Percentiles rank a stretch among this genome's conserved stretches.
Evolutionary conservation across 2,797 vertebrate species (phyloP).

Genomic region (Cuculus canorus): DNA sequence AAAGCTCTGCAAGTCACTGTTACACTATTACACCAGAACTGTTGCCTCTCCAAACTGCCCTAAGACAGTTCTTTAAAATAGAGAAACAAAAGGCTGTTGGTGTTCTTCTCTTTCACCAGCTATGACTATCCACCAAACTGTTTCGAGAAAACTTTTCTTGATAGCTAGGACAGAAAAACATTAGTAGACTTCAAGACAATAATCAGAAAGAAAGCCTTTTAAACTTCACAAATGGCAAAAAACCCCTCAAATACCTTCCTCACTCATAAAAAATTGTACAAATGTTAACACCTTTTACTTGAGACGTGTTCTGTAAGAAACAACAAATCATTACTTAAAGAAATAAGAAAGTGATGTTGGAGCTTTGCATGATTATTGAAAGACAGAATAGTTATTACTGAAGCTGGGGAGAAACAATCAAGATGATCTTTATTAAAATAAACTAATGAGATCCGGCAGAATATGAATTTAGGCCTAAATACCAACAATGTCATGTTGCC

Average conservation of each 20-base stretch:
- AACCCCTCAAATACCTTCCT: not conserved
- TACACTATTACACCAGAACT: not conserved
- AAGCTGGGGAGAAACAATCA: not conserved
- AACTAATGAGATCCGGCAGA: conserved; percentile 51
- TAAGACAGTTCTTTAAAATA: not conserved
- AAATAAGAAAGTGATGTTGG: not conserved
- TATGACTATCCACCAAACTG: not conserved
- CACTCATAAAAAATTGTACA: conserved; percentile 19
- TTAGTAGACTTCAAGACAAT: not conserved
- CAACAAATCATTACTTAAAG: not conserved
- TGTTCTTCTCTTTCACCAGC: not conserved
- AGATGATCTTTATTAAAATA: conserved; percentile 30
- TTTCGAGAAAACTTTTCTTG: not conserved
- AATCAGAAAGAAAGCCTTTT: not conserved
- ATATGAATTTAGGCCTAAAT: conserved; percentile 44
- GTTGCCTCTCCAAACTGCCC: not conserved
- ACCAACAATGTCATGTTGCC: conserved; percentile 35
- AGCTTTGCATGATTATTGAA: conserved; percentile 2
- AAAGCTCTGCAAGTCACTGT: not conserved
- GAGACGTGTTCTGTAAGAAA: not conserved
- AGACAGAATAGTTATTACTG: not conserved
- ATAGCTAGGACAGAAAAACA: not conserved
- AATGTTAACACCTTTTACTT: not conserved
- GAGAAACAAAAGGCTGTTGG: not conserved
- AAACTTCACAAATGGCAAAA: not conserved